phyloP scores from a whole-genome alignment of 2,113 vertebrate genomes.

The Aegypius monachus region DNA sequence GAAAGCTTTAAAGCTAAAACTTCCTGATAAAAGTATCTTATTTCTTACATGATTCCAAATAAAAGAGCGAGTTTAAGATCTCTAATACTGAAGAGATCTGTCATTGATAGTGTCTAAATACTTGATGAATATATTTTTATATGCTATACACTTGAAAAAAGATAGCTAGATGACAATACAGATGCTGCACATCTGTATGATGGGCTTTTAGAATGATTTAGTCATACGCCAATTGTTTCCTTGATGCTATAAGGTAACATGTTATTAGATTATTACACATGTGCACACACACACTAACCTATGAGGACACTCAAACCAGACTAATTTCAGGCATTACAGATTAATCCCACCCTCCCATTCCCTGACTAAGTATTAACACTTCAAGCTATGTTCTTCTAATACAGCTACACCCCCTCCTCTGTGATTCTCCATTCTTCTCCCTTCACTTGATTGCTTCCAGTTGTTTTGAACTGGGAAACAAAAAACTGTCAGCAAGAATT shows the following conservation, averaged over 20 bases:
- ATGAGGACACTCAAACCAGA: background rate
- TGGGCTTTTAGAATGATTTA: background rate
- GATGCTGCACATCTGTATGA: background rate
- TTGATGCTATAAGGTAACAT: background rate
- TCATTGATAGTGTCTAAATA: background rate
- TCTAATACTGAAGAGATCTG: background rate
- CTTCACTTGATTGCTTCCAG: background rate
- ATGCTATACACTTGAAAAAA: background rate
- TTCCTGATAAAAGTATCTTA: background rate
- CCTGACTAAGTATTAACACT: background rate
- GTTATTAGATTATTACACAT: background rate
- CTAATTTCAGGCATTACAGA: background rate
- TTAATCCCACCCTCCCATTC: background rate
- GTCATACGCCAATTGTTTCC: background rate
- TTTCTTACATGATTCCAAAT: background rate
- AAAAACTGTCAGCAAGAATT: slow-evolving; percentile 19
- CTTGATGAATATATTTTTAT: background rate
- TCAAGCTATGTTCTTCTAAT: background rate
- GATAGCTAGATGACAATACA: background rate
- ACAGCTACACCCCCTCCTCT: background rate
- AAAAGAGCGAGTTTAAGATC: background rate
- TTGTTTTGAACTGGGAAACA: slow-evolving; percentile 23
- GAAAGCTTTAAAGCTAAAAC: background rate
- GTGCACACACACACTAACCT: background rate
- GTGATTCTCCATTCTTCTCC: background rate